A percentile compares a stretch with the other conserved stretches of the same genome.
These are phyloP conservation scores for Camponotus vicinus DNA, from an alignment of 1,140 invertebrate genomes.

Conservation along the genomic window DNA sequence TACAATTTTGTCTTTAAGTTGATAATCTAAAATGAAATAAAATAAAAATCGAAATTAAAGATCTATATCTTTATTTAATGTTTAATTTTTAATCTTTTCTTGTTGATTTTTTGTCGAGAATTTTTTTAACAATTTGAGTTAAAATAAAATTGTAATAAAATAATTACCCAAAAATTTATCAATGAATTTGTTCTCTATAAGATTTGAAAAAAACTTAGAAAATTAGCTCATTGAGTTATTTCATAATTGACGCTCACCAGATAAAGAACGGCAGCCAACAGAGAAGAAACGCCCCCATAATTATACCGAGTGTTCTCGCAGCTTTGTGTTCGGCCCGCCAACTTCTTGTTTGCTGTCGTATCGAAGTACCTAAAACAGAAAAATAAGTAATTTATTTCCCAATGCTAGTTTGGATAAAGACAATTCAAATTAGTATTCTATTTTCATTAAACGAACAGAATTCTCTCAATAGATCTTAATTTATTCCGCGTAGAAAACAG, in stretches of 20 bases:
- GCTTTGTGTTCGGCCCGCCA: conserved; percentile 97
- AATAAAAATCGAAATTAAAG: neutral
- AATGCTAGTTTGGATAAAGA: neutral
- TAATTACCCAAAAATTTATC: neutral
- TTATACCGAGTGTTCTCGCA: conserved; percentile 95
- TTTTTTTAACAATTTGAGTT: neutral
- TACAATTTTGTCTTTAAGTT: neutral
- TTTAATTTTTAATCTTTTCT: neutral
- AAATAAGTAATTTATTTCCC: conserved; percentile 6
- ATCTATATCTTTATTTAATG: neutral
- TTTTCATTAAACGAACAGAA: neutral
- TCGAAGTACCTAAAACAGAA: conserved; percentile 89
- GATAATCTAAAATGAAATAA: neutral
- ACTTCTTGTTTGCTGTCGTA: conserved; percentile 90
- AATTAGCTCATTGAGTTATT: neutral
- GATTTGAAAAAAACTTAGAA: neutral
- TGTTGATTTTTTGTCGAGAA: neutral
- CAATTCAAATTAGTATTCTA: neutral
- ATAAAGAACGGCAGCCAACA: conserved; percentile 97
- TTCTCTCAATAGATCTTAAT: neutral
- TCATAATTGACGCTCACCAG: conserved; percentile 86
- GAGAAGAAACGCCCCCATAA: conserved; percentile 95
- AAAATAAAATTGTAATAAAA: neutral
- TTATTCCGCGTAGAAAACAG: neutral
- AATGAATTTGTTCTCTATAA: neutral